These are phyloP conservation scores for Naja naja DNA, from an alignment of 2,113 vertebrate species.

Conservation along the genomic window DNA sequence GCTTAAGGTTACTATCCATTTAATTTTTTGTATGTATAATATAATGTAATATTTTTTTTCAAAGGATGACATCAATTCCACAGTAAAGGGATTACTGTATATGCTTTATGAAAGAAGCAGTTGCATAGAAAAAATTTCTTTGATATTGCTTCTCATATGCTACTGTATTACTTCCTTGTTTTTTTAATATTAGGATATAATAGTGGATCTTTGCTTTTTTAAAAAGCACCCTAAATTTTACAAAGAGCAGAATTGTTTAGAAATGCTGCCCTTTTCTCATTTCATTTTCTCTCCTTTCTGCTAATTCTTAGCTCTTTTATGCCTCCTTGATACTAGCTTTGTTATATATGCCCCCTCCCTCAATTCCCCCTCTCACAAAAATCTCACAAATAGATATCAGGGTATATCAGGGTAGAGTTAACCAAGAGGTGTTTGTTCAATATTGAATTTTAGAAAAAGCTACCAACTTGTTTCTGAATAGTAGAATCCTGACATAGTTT, in stretches of 20 bases:
- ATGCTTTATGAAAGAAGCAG: not conserved
- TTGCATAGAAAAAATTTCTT: constrained; percentile 20
- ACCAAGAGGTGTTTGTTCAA: not conserved
- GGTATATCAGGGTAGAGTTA: too few species aligned
- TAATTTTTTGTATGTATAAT: constrained; percentile 28
- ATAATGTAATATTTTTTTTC: constrained; percentile 20
- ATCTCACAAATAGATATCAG: not conserved
- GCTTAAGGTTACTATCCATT: constrained; percentile 20
- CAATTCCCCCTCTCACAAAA: not conserved
- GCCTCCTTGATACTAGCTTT: not conserved
- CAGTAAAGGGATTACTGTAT: constrained; percentile 4
- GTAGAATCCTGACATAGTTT: not conserved
- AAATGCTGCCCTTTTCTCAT: not conserved
- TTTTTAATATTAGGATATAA: constrained; percentile 2
- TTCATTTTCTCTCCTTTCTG: not conserved
- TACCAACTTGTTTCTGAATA: not conserved
- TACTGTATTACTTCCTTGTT: not conserved
- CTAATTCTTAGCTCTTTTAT: not conserved
- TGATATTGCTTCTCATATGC: not conserved
- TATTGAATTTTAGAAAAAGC: not conserved
- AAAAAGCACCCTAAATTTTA: constrained; percentile 37
- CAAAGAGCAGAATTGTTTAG: not conserved
- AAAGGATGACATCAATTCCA: constrained; percentile 39
- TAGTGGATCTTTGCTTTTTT: constrained; percentile 18
- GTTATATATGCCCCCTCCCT: not conserved